Evolutionary conservation across 2,797 vertebrate genomes (phyloP).

Genomic region (Acanthopagrus latus): DNA sequence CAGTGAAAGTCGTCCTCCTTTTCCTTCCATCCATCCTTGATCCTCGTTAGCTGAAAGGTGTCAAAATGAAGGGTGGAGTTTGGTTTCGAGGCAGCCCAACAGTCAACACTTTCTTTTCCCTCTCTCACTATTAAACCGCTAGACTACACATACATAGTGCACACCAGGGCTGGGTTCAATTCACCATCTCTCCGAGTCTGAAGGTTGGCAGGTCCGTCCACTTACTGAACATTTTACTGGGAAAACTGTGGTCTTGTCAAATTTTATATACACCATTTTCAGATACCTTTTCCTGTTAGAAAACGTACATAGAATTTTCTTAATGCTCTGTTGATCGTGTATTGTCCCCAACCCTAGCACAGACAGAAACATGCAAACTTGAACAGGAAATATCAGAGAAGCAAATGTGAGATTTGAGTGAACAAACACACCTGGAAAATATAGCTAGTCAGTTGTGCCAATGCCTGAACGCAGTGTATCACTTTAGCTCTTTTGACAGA

Average conservation of each 20-base stretch:
- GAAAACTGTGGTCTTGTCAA: neutral
- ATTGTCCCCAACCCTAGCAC: constrained; percentile 69
- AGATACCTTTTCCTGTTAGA: too few relatives aligned
- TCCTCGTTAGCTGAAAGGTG: constrained; percentile 98
- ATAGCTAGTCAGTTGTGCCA: neutral
- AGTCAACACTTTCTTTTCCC: constrained; percentile 73
- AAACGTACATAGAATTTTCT: neutral
- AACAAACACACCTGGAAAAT: constrained; percentile 12
- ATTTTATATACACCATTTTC: too few relatives aligned
- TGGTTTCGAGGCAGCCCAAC: constrained; percentile 93
- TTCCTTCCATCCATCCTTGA: constrained; percentile 92
- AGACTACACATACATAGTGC: constrained; percentile 67
- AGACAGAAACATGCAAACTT: constrained; percentile 75
- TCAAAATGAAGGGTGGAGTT: constrained; percentile 99
- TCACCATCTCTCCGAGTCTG: constrained; percentile 52
- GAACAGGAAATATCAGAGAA: constrained; percentile 37
- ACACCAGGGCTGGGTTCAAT: constrained; percentile 73
- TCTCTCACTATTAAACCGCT: constrained; percentile 67
- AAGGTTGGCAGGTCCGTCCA: neutral
- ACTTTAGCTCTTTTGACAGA: constrained; percentile 20
- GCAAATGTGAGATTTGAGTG: constrained; percentile 23
- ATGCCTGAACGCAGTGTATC: neutral
- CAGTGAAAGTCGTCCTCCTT: constrained; percentile 88
- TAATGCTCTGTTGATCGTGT: constrained; percentile 37
- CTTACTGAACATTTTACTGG: neutral